phyloP scores from a whole-genome alignment of 2,113 vertebrate species.

The Carettochelys insculpta region DNA sequence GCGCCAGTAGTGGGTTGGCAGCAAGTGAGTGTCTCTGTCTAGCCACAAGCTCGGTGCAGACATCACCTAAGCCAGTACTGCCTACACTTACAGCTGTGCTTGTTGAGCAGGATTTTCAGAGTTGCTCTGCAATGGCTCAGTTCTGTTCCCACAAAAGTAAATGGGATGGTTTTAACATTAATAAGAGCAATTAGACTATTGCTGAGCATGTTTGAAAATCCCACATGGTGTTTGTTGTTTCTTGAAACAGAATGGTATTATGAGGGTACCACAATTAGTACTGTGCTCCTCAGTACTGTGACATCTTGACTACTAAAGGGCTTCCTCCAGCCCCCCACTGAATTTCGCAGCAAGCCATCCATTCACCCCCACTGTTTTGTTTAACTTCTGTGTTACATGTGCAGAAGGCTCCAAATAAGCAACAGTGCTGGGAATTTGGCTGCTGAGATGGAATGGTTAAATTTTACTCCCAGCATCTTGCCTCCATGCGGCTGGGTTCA shows the following conservation, averaged over 20 bases:
- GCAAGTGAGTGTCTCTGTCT: conserved; percentile 85
- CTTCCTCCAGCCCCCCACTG: background rate
- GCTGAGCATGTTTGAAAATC: background rate
- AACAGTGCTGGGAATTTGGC: background rate
- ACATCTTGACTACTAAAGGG: background rate
- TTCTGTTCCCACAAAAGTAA: background rate
- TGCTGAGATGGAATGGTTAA: background rate
- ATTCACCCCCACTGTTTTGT: background rate
- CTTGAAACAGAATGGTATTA: background rate
- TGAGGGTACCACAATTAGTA: background rate
- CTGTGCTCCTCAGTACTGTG: background rate
- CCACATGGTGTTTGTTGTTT: background rate
- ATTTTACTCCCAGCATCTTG: background rate
- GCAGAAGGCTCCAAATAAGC: too few relatives aligned
- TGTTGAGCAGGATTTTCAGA: background rate
- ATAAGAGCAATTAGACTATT: background rate
- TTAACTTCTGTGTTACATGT: background rate
- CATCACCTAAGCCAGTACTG: background rate
- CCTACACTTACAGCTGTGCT: background rate
- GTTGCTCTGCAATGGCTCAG: background rate
- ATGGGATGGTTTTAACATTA: background rate
- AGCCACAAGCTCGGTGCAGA: background rate
- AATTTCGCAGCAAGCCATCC: background rate
- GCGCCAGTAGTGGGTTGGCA: conserved; percentile 94
- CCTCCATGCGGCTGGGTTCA: background rate